These are phyloP conservation scores for Dromococcyx pavoninus DNA, from an alignment of 2,797 vertebrate species.

Conservation along the genomic window DNA sequence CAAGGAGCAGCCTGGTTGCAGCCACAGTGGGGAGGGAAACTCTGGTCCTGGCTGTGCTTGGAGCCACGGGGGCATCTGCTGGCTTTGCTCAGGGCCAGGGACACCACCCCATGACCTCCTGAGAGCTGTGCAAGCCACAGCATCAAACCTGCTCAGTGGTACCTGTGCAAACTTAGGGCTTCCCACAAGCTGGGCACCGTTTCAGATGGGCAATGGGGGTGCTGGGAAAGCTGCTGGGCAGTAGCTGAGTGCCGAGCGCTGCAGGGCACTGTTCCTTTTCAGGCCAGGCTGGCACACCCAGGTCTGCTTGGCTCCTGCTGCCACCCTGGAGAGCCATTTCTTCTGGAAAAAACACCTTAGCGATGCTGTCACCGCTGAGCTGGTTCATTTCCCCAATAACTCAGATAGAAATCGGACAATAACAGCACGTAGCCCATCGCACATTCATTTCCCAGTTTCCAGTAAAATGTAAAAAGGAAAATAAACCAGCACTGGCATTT, in stretches of 20 bases:
- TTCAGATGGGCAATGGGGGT: not conserved
- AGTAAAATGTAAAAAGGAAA: constrained; percentile 1
- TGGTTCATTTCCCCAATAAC: not conserved
- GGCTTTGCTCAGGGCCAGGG: not conserved
- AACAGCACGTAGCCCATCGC: not conserved
- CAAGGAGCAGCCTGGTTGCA: not conserved
- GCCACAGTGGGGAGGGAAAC: not conserved
- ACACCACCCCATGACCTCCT: rapidly evolving
- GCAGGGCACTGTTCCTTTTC: rapidly evolving
- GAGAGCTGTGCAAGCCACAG: not conserved
- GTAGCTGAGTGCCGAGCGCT: rapidly evolving
- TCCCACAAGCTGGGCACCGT: rapidly evolving
- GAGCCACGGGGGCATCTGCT: rapidly evolving
- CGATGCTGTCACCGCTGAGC: not conserved
- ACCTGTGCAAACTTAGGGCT: rapidly evolving
- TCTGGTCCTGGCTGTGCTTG: not conserved
- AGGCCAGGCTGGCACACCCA: not conserved
- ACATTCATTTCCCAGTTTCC: not conserved
- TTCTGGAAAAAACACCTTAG: not conserved
- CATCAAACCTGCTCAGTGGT: not conserved
- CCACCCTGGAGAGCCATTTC: not conserved
- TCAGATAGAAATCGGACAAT: not conserved
- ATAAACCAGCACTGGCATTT: constrained; percentile 23
- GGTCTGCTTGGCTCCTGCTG: not conserved
- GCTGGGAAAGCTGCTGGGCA: not conserved